Conservation (phyloP, 2,113 vertebrate genomes). For the Lepus americanus region DNA sequence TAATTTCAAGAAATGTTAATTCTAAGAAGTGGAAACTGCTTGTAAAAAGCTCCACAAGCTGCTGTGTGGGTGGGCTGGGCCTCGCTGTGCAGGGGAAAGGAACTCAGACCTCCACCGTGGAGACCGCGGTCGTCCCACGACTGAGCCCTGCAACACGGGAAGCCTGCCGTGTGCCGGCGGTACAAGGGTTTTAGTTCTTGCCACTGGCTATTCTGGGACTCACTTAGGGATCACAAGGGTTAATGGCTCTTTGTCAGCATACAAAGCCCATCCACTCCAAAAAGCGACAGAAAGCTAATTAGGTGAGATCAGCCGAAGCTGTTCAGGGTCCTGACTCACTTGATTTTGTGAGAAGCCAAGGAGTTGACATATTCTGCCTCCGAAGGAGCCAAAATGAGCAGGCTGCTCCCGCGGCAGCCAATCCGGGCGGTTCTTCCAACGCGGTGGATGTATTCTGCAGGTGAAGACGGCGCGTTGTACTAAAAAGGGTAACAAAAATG, state of each 20-base stretch:
- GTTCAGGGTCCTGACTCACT: slow-evolving; percentile 91
- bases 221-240: slow-evolving; percentile 85
- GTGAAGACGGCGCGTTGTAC: slow-evolving; percentile 93
- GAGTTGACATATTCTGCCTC: slow-evolving; percentile 94
- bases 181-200: slow-evolving; percentile 74
- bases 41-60: not conserved
- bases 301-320: slow-evolving; percentile 86
- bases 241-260: slow-evolving; percentile 88
- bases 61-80: not conserved
- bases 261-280: slow-evolving; percentile 84
- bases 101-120: not conserved
- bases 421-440: slow-evolving; percentile 97
- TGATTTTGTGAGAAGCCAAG: slow-evolving; percentile 97
- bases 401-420: slow-evolving; percentile 93
- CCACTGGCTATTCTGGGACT: slow-evolving; percentile 86
- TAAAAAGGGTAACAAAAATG: slow-evolving; percentile 80
- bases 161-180: slow-evolving; percentile 79
- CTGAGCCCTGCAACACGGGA: not conserved
- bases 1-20: not conserved
- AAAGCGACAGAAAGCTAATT: slow-evolving; percentile 88
- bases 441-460: slow-evolving; percentile 96
- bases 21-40: not conserved
- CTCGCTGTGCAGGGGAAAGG: fast-evolving
- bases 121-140: not conserved
- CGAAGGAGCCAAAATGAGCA: slow-evolving; percentile 96